Base-by-base conservation (phyloP, 2,113 vertebrate species). In the Fulica atra region DNA sequence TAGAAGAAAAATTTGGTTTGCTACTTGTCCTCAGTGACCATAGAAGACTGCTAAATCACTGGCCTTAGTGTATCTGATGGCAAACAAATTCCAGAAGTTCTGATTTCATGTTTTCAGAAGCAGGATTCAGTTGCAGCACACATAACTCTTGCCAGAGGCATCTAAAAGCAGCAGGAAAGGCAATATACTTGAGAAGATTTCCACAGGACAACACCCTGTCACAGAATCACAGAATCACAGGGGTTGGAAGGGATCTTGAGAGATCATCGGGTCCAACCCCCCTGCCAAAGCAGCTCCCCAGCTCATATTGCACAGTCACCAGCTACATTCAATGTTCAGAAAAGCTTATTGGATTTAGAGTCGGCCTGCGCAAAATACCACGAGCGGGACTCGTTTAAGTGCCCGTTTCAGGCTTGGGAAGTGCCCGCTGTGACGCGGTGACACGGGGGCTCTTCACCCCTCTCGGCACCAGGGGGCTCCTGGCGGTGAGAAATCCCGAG, bases 401-500 rank as follows among this genome's bases (percentile, higher is more conserved):
- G 15, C 11, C 10, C 7, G 6, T 69, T 78, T 68, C 46, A 57
- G 19, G 90, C 31, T 42, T 28, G 46, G 35, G 66, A 82, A 89
- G 73, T 46, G 77, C 40, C 51, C 77, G 23, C 24, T 60, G 36
- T 13, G 36, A 68, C 26, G 64, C 7, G 23, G 31, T 11, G 73
- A 80, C 56, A 76, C 20, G 12, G 0, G 3, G 46, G 53, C 65
- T 94, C 50, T 96, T 92, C 83, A 74, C 4, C n/a, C 53, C n/a
- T 92, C 65, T 94, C 83, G 91, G 83, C 95, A 96, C 77, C 86
- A 96, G 93, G 93, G 86, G 90, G 90, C 92, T 96, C 92, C 86
- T 88, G 79, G 36, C 90, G 78, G 82, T 88, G 93, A 60, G 76
- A 90, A 90, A 84, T 65, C 21, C n/a, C 7, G 31, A 92, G 29